Evolutionary conservation across 2,113 vertebrate genomes (phyloP).

Genomic region (Gyps fulvus): DNA sequence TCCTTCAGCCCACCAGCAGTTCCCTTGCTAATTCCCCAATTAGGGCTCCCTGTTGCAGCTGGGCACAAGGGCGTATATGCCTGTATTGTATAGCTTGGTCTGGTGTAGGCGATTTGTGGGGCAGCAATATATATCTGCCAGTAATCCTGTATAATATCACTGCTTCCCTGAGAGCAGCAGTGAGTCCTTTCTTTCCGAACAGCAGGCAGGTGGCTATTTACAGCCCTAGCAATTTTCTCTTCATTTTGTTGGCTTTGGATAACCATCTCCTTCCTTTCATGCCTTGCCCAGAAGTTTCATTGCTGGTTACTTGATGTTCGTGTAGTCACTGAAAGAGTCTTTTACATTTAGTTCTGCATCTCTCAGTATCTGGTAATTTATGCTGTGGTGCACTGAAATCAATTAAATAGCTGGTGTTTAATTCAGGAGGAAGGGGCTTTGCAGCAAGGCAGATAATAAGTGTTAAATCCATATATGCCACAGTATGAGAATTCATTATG

Average conservation of each 20-base stretch:
- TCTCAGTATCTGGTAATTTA: slow-evolving; percentile 39
- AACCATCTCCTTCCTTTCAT: slow-evolving; percentile 38
- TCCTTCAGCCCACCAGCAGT: not conserved
- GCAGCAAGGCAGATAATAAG: slow-evolving; percentile 1
- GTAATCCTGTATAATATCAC: not conserved
- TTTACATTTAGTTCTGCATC: slow-evolving; percentile 5
- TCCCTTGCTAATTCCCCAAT: not conserved
- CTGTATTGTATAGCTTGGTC: not conserved
- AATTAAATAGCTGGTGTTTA: slow-evolving; percentile 26
- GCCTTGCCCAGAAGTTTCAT: slow-evolving; percentile 30
- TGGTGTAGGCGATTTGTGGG: not conserved
- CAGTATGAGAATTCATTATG: slow-evolving; percentile 44
- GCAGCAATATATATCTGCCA: not conserved
- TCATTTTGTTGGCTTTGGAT: slow-evolving; percentile 18
- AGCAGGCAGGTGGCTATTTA: slow-evolving; percentile 41
- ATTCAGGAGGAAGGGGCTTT: slow-evolving; percentile 23
- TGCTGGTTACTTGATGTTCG: not conserved
- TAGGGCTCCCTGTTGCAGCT: not conserved
- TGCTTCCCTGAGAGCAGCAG: not conserved
- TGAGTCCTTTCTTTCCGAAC: not conserved
- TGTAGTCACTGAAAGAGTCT: not conserved
- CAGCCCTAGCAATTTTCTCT: slow-evolving; percentile 26
- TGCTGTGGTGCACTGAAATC: slow-evolving; percentile 19
- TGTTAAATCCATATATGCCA: slow-evolving; percentile 17
- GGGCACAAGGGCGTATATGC: not conserved